A percentile compares a stretch with the other conserved stretches of the same genome.
Evolutionary conservation across 2,797 vertebrate genomes (phyloP).

Genomic region (Momotus momota): DNA sequence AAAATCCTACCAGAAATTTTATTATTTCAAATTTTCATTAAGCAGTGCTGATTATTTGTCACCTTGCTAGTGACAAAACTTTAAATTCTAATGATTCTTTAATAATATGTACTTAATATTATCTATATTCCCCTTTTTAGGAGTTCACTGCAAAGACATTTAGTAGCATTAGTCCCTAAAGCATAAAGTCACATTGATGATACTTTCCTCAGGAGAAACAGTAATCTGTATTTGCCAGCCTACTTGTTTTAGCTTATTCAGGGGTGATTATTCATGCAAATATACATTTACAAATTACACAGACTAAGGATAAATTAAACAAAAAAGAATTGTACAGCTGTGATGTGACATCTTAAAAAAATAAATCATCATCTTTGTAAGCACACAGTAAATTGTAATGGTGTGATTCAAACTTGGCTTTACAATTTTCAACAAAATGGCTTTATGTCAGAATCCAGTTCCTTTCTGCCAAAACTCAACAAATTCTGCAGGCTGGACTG

Average conservation of each 20-base stretch:
- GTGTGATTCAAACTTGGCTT: background rate
- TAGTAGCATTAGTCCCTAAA: background rate
- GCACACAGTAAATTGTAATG: background rate
- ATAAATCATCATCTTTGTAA: background rate
- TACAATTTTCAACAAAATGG: background rate
- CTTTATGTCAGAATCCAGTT: background rate
- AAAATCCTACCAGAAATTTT: background rate
- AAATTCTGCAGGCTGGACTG: background rate
- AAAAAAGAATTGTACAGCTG: constrained; percentile 4
- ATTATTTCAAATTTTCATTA: background rate
- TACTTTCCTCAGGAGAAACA: background rate
- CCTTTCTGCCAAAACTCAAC: background rate
- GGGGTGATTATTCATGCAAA: constrained; percentile 41
- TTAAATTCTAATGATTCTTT: background rate
- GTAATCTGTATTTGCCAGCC: background rate
- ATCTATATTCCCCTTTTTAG: background rate
- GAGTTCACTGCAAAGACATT: background rate
- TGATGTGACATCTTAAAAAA: background rate
- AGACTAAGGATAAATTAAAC: background rate
- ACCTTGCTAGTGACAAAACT: background rate
- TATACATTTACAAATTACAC: constrained; percentile 12
- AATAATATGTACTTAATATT: background rate
- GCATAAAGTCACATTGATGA: background rate
- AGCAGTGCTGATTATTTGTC: background rate
- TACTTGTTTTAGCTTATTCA: background rate